Percentiles rank a stretch among this genome's conserved stretches.
phyloP scores from a whole-genome alignment of 1,140 invertebrate species.

The Zaprionus vittiger region DNA sequence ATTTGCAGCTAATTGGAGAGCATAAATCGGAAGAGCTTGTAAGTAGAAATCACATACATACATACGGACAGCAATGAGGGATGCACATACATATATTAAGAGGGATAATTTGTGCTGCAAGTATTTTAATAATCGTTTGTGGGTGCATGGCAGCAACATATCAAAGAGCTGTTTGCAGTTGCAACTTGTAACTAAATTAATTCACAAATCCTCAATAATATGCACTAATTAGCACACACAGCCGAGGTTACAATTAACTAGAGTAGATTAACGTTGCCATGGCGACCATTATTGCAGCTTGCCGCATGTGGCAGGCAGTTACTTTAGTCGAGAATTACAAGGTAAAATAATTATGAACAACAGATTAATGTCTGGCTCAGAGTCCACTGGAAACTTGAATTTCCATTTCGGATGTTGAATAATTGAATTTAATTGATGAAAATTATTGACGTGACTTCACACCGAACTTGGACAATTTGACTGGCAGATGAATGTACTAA shows the following conservation, averaged over 20 bases:
- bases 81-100: not conserved
- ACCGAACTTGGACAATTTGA: not conserved
- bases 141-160: not conserved
- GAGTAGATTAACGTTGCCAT: not conserved
- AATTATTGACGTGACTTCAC: not conserved
- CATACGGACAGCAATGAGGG: not conserved
- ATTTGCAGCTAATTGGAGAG: constrained; percentile 58
- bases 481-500: not conserved
- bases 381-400: not conserved
- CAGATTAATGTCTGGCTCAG: not conserved
- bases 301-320: not conserved
- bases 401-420: not conserved
- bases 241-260: not conserved
- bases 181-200: not conserved
- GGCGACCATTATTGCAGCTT: not conserved
- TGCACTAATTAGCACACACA: constrained; percentile 33
- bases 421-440: constrained; percentile 5
- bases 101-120: not conserved
- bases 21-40: constrained; percentile 68
- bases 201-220: constrained; percentile 18
- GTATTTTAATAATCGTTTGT: not conserved
- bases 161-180: not conserved
- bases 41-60: constrained; percentile 50
- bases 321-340: not conserved
- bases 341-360: not conserved